Evolutionary conservation across 2,888 invertebrate genomes (phyloP), one percentile per base, ranked within the genome.

Genomic region (Drosophila macrospina): DNA sequence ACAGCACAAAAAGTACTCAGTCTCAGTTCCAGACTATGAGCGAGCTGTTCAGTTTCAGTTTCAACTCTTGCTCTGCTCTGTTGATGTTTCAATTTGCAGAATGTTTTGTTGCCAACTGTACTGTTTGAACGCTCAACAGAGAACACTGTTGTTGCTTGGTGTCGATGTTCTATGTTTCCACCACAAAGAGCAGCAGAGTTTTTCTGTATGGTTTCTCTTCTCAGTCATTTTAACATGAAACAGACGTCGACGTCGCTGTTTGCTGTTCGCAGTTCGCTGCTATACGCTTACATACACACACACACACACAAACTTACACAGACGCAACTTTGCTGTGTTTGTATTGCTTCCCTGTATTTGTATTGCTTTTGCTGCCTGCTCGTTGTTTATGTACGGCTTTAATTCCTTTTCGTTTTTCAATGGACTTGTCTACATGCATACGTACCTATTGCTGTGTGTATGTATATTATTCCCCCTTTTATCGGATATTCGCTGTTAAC

Each of bases 41-140:
- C 28, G 20, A 54, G 42, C 45, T 20, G 28, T 20, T n/a, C 51
- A 68, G 42, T 55, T 42, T 75, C 59, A 66, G 54, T 62, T 71
- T 61, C 55, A 76, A 44, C 36, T 57, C 64, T 39, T 65, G 80
- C 39, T 48, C 11, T 47, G 47, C 48, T 48, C 74, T 69, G 82
- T 74, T 70, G 63, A 55, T 60, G 74, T 73, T 74, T 73, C 63
- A 55, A 50, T 77, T 74, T 79, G 83, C 80, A 69, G 75, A 77
- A 80, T 89, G 90, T 90, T 90, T 90, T 90, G 90, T 88, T 78
- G 82, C 76, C 90, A 89, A 90, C 90, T 90, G 90, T 90, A 90
- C 90, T 75, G 65, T n/a, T n/a, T 60, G 56, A 34, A 60, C 54
- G 61, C 57, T 51, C 39, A 71, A 64, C 69, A 65, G 57, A 63